Evolutionary conservation across 2,888 invertebrate genomes (phyloP), one percentile per base, ranked within the genome.

Genomic region (Bembecia ichneumoniformis): DNA sequence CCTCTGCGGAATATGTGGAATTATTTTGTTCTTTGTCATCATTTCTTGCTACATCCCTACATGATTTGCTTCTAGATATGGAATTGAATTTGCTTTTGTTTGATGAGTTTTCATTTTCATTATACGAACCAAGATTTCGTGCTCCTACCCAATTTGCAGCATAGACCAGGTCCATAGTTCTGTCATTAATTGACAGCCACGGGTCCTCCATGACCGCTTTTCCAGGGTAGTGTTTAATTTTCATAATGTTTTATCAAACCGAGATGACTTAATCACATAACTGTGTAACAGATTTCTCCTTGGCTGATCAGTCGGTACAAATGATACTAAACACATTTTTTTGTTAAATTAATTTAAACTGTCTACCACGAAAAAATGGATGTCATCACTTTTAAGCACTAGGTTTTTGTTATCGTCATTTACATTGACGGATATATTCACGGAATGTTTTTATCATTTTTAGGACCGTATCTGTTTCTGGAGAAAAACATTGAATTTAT

Each of bases 71-170:
- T 70, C 88, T 74, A 36, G 87, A 83, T 71, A 88, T 80, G 11
- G 89, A 76, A 56, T 86, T 88, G 46, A 80, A 79, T 70, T 81
- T 82, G 16, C 61, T 62, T 54, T 72, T 77, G 46, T 71, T 74
- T 28, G 74, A 66, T 45, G 71, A 66, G 51, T 68, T 68, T 48
- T 67, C 83, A 63, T 70, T 81, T 68, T 71, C 79, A 58, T 74
- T 77, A 55, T 76, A 82, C 43, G 72, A 77, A 49, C 84, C 84
- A 47, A 90, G 77, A 68, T 88, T 89, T 54, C 86, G 82, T n/a
- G 93, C 90, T 65, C 94, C 93, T 55, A 92, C 89, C 95, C 95
- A 95, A 71, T 94, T 95, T 35, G 94, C 94, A 63, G 94, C 95
- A 74, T 95, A 95, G 46, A 94, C 89, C 47, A 93, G 89, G 62